Conservation (phyloP, 1,140 invertebrate species). For the Drosophila guanche region DNA sequence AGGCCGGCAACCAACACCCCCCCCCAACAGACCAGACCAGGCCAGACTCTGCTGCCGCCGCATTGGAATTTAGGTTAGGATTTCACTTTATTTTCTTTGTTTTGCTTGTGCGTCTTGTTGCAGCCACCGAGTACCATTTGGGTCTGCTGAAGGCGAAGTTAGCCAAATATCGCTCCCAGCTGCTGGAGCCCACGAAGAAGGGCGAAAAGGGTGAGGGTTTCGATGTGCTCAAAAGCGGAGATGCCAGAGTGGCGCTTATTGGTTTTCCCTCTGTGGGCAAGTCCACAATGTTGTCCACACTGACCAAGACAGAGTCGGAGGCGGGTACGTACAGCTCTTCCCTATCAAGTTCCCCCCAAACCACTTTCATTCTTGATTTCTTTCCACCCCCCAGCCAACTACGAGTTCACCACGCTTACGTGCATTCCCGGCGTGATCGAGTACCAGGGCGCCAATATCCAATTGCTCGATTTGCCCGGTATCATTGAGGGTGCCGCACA, state of each 20-base stretch:
- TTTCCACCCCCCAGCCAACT: slow-evolving; percentile 88
- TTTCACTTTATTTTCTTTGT: slow-evolving; percentile 20
- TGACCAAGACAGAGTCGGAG: slow-evolving; percentile 98
- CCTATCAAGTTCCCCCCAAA: too few species aligned
- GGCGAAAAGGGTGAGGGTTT: slow-evolving; percentile 99
- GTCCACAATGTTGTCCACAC: slow-evolving; percentile 96
- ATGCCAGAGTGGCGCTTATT: slow-evolving; percentile 98
- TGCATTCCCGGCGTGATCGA: slow-evolving; percentile 99
- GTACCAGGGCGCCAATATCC: slow-evolving; percentile 99
- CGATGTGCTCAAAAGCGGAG: slow-evolving; percentile 99
- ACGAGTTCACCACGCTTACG: slow-evolving; percentile 99
- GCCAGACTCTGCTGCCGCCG: slow-evolving; percentile 43
- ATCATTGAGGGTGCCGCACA: slow-evolving; percentile 97
- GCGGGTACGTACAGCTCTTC: slow-evolving; percentile 70
- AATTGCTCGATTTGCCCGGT: slow-evolving; percentile 98
- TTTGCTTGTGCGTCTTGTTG: slow-evolving; percentile 59
- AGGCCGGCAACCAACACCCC: slow-evolving; percentile 16
- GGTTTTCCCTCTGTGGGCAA: slow-evolving; percentile 99
- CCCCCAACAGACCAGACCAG: neutral
- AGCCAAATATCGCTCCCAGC: slow-evolving; percentile 97
- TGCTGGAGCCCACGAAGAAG: slow-evolving; percentile 97
- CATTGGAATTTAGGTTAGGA: slow-evolving; percentile 77
- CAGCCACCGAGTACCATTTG: slow-evolving; percentile 99
- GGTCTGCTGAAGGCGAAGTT: slow-evolving; percentile 99
- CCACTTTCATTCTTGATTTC: neutral